Evolutionary conservation across 2,888 invertebrate species (phyloP), one percentile per base, ranked within the genome.

Genomic region (Scaptomyza tumidula): DNA sequence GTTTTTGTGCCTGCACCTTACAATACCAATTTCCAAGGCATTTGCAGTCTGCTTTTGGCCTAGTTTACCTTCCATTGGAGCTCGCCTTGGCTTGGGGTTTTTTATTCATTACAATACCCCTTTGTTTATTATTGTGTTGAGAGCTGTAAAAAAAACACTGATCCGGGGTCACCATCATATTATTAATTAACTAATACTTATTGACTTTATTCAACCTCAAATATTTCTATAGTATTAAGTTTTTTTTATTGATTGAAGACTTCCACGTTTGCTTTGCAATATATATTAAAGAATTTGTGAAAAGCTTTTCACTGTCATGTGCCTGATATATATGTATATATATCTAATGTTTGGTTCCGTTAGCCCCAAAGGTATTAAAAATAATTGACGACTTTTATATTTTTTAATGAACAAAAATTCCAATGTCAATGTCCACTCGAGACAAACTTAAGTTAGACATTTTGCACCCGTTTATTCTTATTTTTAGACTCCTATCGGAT

Each of bases 251-350:
- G 16, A 48, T 33, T 13, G 11, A 31, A 33, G 14, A 62, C 54
- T 68, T 81, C 71, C 46, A 78, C 58, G 50, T 67, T 39, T n/a
- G 6, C 37, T n/a, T n/a, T 43, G 78, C 79, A 71, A 78, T 54
- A n/a, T n/a, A n/a, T n/a, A n/a, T n/a, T n/a, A n/a, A 74, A 35
- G 27, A 58, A 50, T 67, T 66, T 61, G 45, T 50, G 39, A 59
- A 71, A 61, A 71, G 70, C 71, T 60, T 65, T 71, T 81, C 62
- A 50, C 64, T 59, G 79, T 78, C 78, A 78, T 81, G 78, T 81
- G 78, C 52, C 48, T n/a, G 9, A 10, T 43, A 33, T 60, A 59
- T 58, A 13, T 43, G 46, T 24, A 5, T 31, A 5, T 48, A 11
- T 31, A 5, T 48, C 13, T 24, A 44, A 37, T 37, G n/a, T 37